Evolutionary conservation across 1,140 invertebrate species (phyloP).

Genomic region (Chlorops oryzae): DNA sequence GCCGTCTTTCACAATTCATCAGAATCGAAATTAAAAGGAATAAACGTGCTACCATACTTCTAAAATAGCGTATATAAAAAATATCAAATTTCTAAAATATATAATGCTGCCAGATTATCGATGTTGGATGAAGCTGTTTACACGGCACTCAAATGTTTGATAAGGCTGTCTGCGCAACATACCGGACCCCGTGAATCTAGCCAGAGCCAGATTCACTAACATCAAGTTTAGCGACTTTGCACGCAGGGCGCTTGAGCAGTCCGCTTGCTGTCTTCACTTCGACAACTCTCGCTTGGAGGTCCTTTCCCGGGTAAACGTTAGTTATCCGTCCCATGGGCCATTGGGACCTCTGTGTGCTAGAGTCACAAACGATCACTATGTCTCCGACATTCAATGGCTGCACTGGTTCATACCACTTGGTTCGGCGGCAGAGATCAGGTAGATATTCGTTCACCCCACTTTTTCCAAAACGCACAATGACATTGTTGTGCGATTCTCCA

Average conservation of each 20-base stretch:
- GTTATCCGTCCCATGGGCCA: slow-evolving; percentile 2
- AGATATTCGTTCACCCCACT: slow-evolving; percentile 11
- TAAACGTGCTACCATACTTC: no score
- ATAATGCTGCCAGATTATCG: no score
- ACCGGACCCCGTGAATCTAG: slow-evolving; percentile 9
- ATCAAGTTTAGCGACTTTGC: slow-evolving; percentile 8
- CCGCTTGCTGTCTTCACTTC: slow-evolving; percentile 6
- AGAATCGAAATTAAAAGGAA: no score
- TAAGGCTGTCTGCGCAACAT: no score
- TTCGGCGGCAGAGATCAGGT: slow-evolving; percentile 1
- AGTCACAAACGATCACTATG: slow-evolving; percentile 3
- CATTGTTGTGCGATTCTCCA: not conserved
- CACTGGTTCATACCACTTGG: slow-evolving; percentile 6
- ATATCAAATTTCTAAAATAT: no score
- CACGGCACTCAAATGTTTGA: no score
- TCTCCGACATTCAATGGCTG: not conserved
- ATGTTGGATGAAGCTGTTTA: no score
- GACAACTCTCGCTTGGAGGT: slow-evolving; percentile 6
- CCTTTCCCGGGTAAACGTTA: not conserved
- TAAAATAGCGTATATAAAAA: no score
- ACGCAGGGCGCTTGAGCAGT: slow-evolving; percentile 3
- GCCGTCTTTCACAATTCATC: no score
- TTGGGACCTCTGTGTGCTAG: not conserved
- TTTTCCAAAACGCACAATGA: slow-evolving; percentile 3
- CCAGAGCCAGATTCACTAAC: slow-evolving; percentile 7